Evolutionary conservation across 2,888 invertebrate species (phyloP), one percentile per base, ranked within the genome.

Genomic region (Linhomoeus sp.): DNA sequence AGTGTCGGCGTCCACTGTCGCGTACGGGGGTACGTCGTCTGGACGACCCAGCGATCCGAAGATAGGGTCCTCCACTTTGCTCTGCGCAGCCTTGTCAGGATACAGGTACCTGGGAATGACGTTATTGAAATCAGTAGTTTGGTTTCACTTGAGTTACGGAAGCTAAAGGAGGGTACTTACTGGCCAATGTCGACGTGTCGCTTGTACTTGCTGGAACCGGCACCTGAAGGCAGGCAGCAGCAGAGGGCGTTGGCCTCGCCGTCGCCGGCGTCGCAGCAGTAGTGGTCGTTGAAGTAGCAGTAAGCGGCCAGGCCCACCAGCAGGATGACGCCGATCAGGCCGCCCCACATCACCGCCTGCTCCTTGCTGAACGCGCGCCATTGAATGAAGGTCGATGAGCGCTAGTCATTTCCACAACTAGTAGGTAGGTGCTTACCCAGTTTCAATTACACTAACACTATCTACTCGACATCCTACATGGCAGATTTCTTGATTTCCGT

Each of bases 261-360:
- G 3, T 14, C 37, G 14, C 43, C 25, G 17, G n/a, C 37, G 19
- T 42, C 46, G 26, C 46, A 46, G 38, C 46, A 46, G 38, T 46
- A 46, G 43, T 39, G 35, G 24, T 46, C 46, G 20, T 46, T 41
- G 46, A 46, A 46, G 29, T 46, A 46, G 29, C 42, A 46, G 24
- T 22, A 41, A 17, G 43, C 46, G 37, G n/a, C 20, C 37, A 33
- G 7, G 17, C 42, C 46, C n/a, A 46, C 25, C 12, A 42, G n/a
- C 42, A 46, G 9, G n/a, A 46, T n/a, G 3, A 37, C n/a, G 19
- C 42, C 46, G 38, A 46, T 46, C 23, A 46, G 37, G 2, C 17
- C 17, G 9, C 37, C 24, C 46, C 46, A 46, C 46, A 43, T 35
- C 17, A 43, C 14, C 41, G 24, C 37, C 24, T 46, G 46, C 19